phyloP scores from a whole-genome alignment of 2,888 invertebrate genomes.

The Caenorhabditis auriculariae region DNA sequence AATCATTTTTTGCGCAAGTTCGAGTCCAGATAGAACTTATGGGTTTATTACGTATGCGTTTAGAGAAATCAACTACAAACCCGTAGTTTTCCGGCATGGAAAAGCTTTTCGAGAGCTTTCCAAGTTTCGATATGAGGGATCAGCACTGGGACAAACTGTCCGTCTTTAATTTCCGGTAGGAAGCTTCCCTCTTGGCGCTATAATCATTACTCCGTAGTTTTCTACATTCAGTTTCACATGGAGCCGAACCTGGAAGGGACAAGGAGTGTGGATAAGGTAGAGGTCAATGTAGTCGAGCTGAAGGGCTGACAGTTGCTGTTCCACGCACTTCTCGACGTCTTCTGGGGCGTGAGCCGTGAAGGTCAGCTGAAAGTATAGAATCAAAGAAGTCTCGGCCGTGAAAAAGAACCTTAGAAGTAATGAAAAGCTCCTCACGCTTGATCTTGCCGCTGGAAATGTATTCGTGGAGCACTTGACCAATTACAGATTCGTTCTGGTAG shows the following conservation, averaged over 20 bases:
- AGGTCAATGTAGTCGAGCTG: slow-evolving; percentile 49
- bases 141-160: slow-evolving; percentile 15
- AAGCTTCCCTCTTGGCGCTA: slow-evolving; percentile 26
- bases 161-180: slow-evolving; percentile 21
- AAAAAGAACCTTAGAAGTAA: slow-evolving; percentile 49
- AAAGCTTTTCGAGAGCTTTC: slow-evolving; percentile 48
- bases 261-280: slow-evolving; percentile 49
- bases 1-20: not conserved
- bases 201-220: slow-evolving; percentile 5
- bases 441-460: slow-evolving; percentile 72
- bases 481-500: slow-evolving; percentile 76
- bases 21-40: no score
- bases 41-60: no score
- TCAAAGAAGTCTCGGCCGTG: not conserved
- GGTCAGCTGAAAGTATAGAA: slow-evolving; percentile 23
- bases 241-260: slow-evolving; percentile 21
- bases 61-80: slow-evolving; percentile 8
- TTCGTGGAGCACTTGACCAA: slow-evolving; percentile 72
- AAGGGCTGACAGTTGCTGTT: slow-evolving; percentile 45
- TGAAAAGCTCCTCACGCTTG: slow-evolving; percentile 62
- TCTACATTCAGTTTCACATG: no score
- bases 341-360: slow-evolving; percentile 41
- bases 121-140: slow-evolving; percentile 50
- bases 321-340: slow-evolving; percentile 32
- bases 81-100: slow-evolving; percentile 39